Percentiles rank a stretch among this genome's conserved stretches.
Evolutionary conservation across 2,888 invertebrate genomes (phyloP).

Genomic region (Caenorhabditis becei): DNA sequence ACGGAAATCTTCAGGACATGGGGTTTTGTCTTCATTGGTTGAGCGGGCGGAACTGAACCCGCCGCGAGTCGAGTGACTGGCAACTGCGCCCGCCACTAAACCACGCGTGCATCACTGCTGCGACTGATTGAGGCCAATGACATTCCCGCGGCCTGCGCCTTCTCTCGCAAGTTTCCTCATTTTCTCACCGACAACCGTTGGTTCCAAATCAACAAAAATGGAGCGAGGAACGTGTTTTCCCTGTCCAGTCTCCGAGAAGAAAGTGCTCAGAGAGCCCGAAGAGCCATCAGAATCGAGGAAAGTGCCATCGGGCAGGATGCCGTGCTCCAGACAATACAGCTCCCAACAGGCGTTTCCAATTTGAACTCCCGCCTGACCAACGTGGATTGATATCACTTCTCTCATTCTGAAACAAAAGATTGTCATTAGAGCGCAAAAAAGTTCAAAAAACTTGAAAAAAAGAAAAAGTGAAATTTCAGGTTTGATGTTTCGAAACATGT

Average conservation of each 20-base stretch:
- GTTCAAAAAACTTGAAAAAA: neutral
- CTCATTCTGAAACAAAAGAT: slow-evolving; percentile 40
- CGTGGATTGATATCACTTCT: slow-evolving; percentile 57
- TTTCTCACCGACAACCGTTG: slow-evolving; percentile 70
- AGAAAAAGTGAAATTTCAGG: slow-evolving; percentile 21
- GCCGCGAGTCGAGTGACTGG: slow-evolving; percentile 8
- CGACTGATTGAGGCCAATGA: neutral
- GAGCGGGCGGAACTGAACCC: slow-evolving; percentile 17
- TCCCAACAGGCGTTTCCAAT: slow-evolving; percentile 85
- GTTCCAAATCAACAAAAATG: slow-evolving; percentile 72
- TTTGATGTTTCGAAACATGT: too few relatives aligned
- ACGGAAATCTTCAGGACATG: slow-evolving; percentile 54
- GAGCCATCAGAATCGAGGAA: slow-evolving; percentile 65
- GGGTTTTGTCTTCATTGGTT: slow-evolving; percentile 62
- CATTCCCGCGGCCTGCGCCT: neutral
- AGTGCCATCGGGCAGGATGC: slow-evolving; percentile 83
- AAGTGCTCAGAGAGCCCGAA: slow-evolving; percentile 91
- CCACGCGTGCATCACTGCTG: slow-evolving; percentile 36
- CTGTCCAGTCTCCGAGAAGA: slow-evolving; percentile 85
- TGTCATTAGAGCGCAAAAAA: neutral
- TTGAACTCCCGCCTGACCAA: slow-evolving; percentile 66
- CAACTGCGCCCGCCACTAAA: slow-evolving; percentile 31
- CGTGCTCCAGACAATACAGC: slow-evolving; percentile 85
- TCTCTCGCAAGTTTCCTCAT: neutral
- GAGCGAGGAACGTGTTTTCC: slow-evolving; percentile 84